Percentiles rank a stretch among this genome's conserved stretches.
Conservation (phyloP, 2,113 vertebrate genomes). For the Crypturellus undulatus region DNA sequence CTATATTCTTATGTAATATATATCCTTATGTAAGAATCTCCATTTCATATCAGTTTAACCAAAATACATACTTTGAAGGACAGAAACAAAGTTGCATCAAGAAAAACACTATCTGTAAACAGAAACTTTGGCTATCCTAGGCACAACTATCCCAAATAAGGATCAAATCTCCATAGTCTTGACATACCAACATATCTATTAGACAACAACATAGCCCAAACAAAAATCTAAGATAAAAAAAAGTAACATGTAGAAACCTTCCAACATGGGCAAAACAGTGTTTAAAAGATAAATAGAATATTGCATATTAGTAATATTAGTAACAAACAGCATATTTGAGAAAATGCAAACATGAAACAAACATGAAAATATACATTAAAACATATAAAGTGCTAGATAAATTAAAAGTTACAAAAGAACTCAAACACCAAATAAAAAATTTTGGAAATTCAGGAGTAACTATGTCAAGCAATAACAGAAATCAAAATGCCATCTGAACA, state of each 20-base stretch:
- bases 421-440: not conserved
- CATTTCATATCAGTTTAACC: constrained; percentile 34
- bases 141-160: not conserved
- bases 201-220: not conserved
- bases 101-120: not conserved
- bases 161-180: not conserved
- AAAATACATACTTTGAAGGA: constrained; percentile 42
- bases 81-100: not conserved
- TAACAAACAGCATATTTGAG: not conserved
- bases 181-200: not conserved
- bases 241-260: not conserved
- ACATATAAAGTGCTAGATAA: not conserved
- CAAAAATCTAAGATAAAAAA: not conserved
- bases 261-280: not conserved
- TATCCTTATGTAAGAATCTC: constrained; percentile 56
- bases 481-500: not conserved
- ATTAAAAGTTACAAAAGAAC: not conserved
- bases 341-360: not conserved
- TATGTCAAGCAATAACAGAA: not conserved
- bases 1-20: constrained; percentile 62
- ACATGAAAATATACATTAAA: not conserved
- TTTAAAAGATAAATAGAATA: not conserved
- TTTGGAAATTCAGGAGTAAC: not conserved
- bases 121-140: not conserved
- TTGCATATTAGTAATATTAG: not conserved